Conservation (phyloP, 2,888 invertebrate genomes). For the Andrena bucephala region DNA sequence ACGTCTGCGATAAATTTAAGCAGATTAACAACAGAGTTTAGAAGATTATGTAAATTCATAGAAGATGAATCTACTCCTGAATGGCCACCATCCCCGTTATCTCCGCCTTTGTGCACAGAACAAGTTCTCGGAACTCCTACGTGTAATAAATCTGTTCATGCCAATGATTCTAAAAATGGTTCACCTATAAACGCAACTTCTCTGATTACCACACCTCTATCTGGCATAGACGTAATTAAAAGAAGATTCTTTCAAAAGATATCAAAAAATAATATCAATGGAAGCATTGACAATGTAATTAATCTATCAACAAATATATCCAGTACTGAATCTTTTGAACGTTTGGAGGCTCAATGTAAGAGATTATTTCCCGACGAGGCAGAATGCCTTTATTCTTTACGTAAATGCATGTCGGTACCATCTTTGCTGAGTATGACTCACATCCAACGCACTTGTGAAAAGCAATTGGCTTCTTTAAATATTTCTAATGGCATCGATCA, state of each 20-base stretch:
- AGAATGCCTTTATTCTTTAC: neutral
- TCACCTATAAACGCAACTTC: slow-evolving; percentile 3
- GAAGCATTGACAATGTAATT: slow-evolving; percentile 17
- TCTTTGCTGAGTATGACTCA: slow-evolving; percentile 60
- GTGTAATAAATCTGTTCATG: neutral
- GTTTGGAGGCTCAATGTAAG: slow-evolving; percentile 58
- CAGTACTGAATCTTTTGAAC: slow-evolving; percentile 59
- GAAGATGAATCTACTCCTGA: slow-evolving; percentile 81
- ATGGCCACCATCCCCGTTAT: slow-evolving; percentile 68
- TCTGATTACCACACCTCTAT: neutral
- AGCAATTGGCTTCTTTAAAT: slow-evolving; percentile 75
- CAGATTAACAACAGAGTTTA: slow-evolving; percentile 78
- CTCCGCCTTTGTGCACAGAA: neutral
- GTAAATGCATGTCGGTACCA: slow-evolving; percentile 45
- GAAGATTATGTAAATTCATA: slow-evolving; percentile 79
- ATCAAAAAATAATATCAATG: slow-evolving; percentile 58
- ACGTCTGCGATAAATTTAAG: slow-evolving; percentile 68
- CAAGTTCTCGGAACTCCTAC: neutral
- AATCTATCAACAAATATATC: slow-evolving; percentile 22
- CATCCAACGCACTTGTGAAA: slow-evolving; percentile 71
- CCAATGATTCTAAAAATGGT: neutral
- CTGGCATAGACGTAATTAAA: slow-evolving; percentile 28
- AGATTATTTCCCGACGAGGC: slow-evolving; percentile 50
- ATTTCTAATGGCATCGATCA: neutral
- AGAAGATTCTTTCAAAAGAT: slow-evolving; percentile 62